A percentile compares a stretch with the other conserved stretches of the same genome.
phyloP scores from a whole-genome alignment of 2,113 vertebrate genomes.

The Megaptera novaeangliae region DNA sequence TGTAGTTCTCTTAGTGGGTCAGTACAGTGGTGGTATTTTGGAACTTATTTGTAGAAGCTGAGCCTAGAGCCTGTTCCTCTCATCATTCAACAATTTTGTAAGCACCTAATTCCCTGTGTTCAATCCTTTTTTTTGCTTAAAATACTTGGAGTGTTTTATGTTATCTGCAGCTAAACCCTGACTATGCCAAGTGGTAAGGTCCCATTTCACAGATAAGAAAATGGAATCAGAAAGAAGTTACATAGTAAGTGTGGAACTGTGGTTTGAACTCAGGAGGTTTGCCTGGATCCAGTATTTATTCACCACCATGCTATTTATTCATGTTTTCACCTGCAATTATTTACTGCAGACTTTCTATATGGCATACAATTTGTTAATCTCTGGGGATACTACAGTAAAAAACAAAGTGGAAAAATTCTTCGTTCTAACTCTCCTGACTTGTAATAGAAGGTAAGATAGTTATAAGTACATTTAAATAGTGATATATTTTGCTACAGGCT shows the following conservation, averaged over 20 bases:
- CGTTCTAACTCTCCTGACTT: not conserved
- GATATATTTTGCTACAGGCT: constrained; percentile 27
- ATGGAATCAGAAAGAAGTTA: not conserved
- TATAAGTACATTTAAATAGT: constrained; percentile 28
- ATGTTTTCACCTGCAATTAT: not conserved
- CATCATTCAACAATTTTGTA: not conserved
- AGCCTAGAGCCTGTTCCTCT: not conserved
- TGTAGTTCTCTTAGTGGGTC: not conserved
- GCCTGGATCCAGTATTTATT: not conserved
- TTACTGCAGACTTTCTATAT: not conserved
- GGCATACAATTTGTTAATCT: not conserved
- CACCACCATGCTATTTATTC: not conserved
- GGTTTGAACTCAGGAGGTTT: not conserved
- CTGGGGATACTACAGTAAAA: not conserved
- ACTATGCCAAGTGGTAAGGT: not conserved
- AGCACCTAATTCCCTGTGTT: not conserved
- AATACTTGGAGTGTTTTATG: not conserved
- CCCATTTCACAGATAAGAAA: not conserved
- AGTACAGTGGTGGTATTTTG: not conserved
- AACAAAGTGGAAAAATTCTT: constrained; percentile 17
- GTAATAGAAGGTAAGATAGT: not conserved
- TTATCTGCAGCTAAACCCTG: not conserved
- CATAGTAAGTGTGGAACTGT: not conserved
- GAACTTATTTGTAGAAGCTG: not conserved
- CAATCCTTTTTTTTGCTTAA: not conserved